Conservation (phyloP, 1,140 invertebrate species). For the Brachystomella parvula region DNA sequence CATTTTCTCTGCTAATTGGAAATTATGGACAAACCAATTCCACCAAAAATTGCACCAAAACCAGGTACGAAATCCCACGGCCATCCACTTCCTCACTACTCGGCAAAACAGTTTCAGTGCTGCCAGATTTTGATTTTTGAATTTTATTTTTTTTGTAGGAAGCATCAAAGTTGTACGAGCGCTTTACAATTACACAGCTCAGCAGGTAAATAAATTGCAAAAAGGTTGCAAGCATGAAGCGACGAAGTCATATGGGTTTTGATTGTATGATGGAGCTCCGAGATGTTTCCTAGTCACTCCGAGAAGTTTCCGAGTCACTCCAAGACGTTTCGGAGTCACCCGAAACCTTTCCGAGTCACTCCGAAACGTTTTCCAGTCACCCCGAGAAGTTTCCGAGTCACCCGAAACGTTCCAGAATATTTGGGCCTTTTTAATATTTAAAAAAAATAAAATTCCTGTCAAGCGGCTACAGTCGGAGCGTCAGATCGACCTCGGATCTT, state of each 20-base stretch:
- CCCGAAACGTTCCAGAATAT: slow-evolving; percentile 37
- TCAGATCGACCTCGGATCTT: too few relatives aligned
- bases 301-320: too few relatives aligned
- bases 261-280: too few relatives aligned
- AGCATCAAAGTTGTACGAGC: slow-evolving; percentile 55
- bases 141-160: slow-evolving; percentile 43
- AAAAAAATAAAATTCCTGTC: neutral
- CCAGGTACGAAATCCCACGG: slow-evolving; percentile 22
- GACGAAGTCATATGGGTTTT: too few relatives aligned
- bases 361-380: too few relatives aligned
- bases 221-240: too few relatives aligned
- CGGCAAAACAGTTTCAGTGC: neutral
- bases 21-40: slow-evolving; percentile 27
- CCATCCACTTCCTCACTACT: neutral
- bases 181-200: slow-evolving; percentile 52
- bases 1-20: neutral
- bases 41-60: slow-evolving; percentile 33
- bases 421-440: neutral
- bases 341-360: too few relatives aligned
- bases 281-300: too few relatives aligned
- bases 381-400: too few relatives aligned
- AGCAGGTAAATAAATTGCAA: too few relatives aligned
- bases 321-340: too few relatives aligned
- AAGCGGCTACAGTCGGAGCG: too few relatives aligned
- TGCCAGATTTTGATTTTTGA: neutral